Evolutionary conservation across 2,113 vertebrate species (phyloP).

Genomic region (Smithornis capensis): DNA sequence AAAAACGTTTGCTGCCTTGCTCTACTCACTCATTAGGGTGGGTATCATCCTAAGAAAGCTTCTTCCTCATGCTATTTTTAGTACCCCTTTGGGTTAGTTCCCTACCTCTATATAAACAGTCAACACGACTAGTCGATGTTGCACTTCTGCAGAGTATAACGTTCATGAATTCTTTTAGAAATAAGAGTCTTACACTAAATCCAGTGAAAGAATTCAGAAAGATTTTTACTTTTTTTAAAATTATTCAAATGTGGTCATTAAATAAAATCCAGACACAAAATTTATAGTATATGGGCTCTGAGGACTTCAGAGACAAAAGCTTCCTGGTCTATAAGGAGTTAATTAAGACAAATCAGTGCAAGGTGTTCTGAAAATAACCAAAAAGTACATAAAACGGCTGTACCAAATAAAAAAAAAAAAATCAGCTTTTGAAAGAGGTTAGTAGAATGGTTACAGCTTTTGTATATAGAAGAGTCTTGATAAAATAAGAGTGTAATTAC

Average conservation of each 20-base stretch:
- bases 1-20: not conserved
- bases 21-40: not conserved
- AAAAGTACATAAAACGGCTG: not conserved
- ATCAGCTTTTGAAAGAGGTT: not conserved
- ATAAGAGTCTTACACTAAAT: not conserved
- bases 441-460: not conserved
- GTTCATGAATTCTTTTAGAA: not conserved
- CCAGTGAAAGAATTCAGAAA: not conserved
- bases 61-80: not conserved
- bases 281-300: not conserved
- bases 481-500: not conserved
- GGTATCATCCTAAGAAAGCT: not conserved
- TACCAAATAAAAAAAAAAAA: conserved; percentile 29
- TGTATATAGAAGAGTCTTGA: not conserved
- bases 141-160: not conserved
- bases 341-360: conserved; percentile 15
- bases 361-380: not conserved
- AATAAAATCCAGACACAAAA: not conserved
- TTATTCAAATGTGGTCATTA: not conserved
- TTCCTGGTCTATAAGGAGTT: not conserved
- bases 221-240: not conserved
- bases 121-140: not conserved
- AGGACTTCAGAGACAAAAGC: not conserved
- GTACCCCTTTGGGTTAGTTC: not conserved
- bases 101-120: not conserved